Evolutionary conservation across 2,888 invertebrate species (phyloP), one percentile per base, ranked within the genome.

Genomic region (Vesta saturnalis): DNA sequence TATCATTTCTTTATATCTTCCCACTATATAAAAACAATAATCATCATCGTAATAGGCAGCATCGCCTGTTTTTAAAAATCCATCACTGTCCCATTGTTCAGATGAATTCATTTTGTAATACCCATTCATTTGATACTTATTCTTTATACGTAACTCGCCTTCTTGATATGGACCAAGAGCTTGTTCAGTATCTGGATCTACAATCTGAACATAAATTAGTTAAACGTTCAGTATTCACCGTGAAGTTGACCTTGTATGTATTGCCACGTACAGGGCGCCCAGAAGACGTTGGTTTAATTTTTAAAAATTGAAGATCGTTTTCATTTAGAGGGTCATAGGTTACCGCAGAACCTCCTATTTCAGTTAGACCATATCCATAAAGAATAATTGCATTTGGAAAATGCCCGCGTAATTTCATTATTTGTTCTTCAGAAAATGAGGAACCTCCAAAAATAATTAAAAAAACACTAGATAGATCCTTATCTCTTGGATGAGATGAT

Each of bases 71-170:
- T n/a, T n/a, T n/a, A 30, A 30, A 30, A 30, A 30, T 6, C 30
- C 30, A 10, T 30, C 10, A 30, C 5, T 6, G 10, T 30, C 30
- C 30, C 30, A 30, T 30, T 80, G 75, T 35, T 83, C 81, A 18
- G 79, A 79, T 0, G 85, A 85, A 0, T 84, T 85, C 66, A 81
- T 73, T 57, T 84, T 85, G 75, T 85, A 85, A 74, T 87, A 87
- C 1, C 83, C 85, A 81, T 85, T 77, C 70, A 82, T 79, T 22
- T 71, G 6, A 54, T 60, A 76, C 19, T 77, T 72, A 3, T 74
- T 84, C 79, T 85, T 86, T 0, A 87, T 14, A 82, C 87, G 85
- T 8, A 88, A 74, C 73, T 88, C 88, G 16, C 88, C 30, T 30
- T 10, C 30, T 6, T 83, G 74, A 67, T 86, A 84, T 0, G 86